phyloP scores from a whole-genome alignment of 2,888 invertebrate species.

The Pegoplata infirma region DNA sequence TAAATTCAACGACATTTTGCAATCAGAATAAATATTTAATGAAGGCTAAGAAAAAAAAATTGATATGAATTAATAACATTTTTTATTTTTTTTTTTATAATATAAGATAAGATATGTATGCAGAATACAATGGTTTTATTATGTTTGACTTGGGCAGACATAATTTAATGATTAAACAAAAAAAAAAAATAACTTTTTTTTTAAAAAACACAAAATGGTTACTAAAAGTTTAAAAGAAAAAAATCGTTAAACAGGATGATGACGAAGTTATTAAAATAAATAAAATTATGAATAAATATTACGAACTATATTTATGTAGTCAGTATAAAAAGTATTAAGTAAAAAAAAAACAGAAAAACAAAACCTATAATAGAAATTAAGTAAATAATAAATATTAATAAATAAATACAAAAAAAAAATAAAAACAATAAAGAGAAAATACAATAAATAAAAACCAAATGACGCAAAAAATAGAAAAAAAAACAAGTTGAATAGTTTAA shows the following conservation, averaged over 20 bases:
- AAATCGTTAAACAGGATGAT: neutral
- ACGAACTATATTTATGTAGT: neutral
- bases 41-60: conserved; percentile 4
- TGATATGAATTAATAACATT: conserved; percentile 9
- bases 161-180: neutral
- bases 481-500: neutral
- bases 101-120: conserved; percentile 22
- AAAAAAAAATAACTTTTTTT: neutral
- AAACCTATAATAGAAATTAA: conserved; percentile 5
- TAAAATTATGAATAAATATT: neutral
- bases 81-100: neutral
- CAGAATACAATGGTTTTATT: neutral
- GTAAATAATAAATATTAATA: conserved; percentile 7
- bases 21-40: conserved; percentile 24
- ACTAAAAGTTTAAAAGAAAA: too few species aligned
- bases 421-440: neutral
- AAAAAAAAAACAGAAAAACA: neutral
- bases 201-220: too few species aligned
- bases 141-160: neutral
- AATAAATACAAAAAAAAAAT: neutral
- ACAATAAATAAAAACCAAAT: neutral
- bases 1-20: conserved; percentile 28
- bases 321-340: neutral
- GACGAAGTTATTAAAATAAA: neutral
- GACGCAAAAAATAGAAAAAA: conserved; percentile 2